Base-by-base conservation (phyloP, 2,888 invertebrate species). In the Schizotus pectinicornis region DNA sequence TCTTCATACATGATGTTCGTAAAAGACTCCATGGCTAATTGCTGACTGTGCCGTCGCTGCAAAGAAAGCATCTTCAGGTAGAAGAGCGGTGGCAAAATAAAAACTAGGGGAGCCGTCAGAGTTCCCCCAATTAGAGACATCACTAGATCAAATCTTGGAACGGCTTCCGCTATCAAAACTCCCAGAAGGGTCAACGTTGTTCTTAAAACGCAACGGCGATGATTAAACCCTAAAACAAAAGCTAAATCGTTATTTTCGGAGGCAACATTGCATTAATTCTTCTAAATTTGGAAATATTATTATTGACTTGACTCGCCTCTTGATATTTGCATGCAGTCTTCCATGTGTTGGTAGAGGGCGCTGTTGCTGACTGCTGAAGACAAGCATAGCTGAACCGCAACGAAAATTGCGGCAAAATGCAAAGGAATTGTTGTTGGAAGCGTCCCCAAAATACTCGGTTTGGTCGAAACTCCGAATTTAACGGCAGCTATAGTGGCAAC, bases 91-190 rank as follows among this genome's bases (percentile, higher is more conserved):
- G 95, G 95, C 56, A 92, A 84, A 57, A 95, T 85, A 66, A 94
- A 95, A 69, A 94, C 89, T 7, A 94, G 79, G 0, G 94, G 91
- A 0, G 93, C 92, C 0, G 90, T 90, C 3, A 95, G 82, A 0
- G 92, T 89, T 3, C 93, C 94, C 0, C 95, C 95, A 7, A 95
- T 87, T 0, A 95, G 80, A 1, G 92, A 88, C 88, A 95, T 90
- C 7, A 95, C 89, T 12, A 93, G 81, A 70, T 94, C 94, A 74
- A 95, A 94, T 63, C 89, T 84, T 0, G 95, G 94, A 0, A 95
- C 88, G 0, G 90, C 85, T 78, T 93, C 92, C 0, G 91, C 93
- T 1, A 94, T 81, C 31, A 92, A 84, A 5, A 95, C 86, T 0
- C 90, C 89, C 1, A 89, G 64, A 0, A 86, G 82, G 7, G 92